These are phyloP conservation scores for Omphaloscelis lunosa DNA, from an alignment of 2,888 invertebrate genomes.

Conservation along the genomic window DNA sequence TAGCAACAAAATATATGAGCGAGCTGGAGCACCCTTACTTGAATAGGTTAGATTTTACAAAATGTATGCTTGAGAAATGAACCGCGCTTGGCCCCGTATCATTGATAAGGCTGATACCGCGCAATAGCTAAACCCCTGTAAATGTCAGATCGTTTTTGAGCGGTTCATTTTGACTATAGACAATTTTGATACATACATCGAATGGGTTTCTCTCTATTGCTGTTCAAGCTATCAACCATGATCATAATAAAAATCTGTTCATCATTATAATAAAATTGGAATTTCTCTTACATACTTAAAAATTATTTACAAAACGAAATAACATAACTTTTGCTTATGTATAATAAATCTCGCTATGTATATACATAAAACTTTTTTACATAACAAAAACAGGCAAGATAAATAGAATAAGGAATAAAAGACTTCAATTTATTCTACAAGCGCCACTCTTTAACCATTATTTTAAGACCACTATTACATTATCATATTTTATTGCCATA, in stretches of 20 bases:
- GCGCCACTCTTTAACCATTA: constrained; percentile 21
- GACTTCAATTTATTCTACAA: constrained; percentile 21
- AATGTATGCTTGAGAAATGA: no score
- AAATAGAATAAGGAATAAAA: constrained; percentile 19
- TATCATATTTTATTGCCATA: not conserved
- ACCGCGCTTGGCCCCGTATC: not conserved
- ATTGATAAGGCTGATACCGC: not conserved
- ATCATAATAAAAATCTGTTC: constrained; percentile 15
- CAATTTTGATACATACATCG: constrained; percentile 14
- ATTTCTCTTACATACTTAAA: constrained; percentile 44
- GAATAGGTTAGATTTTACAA: no score
- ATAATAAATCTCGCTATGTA: constrained; percentile 61
- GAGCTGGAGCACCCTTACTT: no score
- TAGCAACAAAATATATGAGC: no score
- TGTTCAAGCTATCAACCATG: constrained; percentile 20
- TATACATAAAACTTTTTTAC: constrained; percentile 45
- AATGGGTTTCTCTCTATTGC: constrained; percentile 14
- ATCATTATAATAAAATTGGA: constrained; percentile 53
- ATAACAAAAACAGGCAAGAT: constrained; percentile 61
- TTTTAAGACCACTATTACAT: not conserved
- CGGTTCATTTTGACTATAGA: not conserved
- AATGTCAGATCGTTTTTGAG: not conserved
- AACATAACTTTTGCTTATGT: constrained; percentile 50
- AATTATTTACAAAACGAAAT: constrained; percentile 58
- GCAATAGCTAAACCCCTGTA: not conserved